Evolutionary conservation across 2,888 invertebrate species (phyloP), one percentile per base, ranked within the genome.

Genomic region (Sphaerophoria taeniata): DNA sequence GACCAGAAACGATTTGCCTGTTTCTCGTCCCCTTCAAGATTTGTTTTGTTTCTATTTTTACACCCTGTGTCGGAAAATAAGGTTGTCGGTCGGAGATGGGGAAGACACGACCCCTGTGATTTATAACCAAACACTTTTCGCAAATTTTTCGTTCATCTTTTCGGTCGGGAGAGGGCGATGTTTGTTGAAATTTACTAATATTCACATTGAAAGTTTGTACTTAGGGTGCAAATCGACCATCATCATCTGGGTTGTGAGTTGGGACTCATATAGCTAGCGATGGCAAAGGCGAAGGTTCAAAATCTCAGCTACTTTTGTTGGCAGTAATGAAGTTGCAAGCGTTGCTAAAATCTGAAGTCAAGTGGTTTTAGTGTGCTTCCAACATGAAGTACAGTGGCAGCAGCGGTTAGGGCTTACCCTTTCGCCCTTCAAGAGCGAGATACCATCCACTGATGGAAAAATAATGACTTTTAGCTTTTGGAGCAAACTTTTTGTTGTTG

Each of bases 101-200:
- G 31, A 16, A 45, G 56, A n/a, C 16, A 49, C 14, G 34, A 61
- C 43, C 72, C 47, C 76, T 65, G 85, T 85, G 85, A 85, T 85
- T 85, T 85, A 85, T 85, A 81, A 58, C 81, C 73, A 77, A 85
- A 81, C 77, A 85, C 81, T 85, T 85, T 85, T 76, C 85, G 76
- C 73, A 85, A 85, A 80, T 85, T 85, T 85, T 85, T 63, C 75
- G 36, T 56, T 75, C 69, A 47, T 55, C 47, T 60, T 36, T 33
- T 33, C 39, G 56, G 58, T 24, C 24, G 36, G 9, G 31, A 45
- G 11, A 55, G 55, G 45, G 60, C 14, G 33, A 63, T 63, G 39
- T 70, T 65, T 85, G 75, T 58, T 84, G 80, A 85, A 85, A 80
- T 80, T 81, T 81, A 77, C 76, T 81, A 85, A 85, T 85, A 81